A percentile compares a stretch with the other conserved stretches of the same genome.
phyloP scores from a whole-genome alignment of 2,888 invertebrate species.

The Hydrotaea cyrtoneurina region DNA sequence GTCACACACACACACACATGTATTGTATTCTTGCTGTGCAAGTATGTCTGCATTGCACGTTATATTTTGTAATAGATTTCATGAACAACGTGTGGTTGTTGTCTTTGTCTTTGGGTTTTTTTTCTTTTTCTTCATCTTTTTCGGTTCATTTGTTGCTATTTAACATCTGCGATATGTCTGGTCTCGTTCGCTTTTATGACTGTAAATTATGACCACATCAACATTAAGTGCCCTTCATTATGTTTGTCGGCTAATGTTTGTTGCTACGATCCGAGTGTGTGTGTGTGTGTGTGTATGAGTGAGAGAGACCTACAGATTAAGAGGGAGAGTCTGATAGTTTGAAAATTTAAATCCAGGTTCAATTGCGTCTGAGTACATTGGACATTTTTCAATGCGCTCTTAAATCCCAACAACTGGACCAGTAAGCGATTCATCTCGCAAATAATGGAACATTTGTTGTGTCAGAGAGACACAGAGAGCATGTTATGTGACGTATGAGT shows the following conservation, averaged over 20 bases:
- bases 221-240: constrained; percentile 50
- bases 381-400: too few species aligned
- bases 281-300: neutral
- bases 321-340: too few species aligned
- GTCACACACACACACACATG: neutral
- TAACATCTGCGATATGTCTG: neutral
- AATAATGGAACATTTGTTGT: too few species aligned
- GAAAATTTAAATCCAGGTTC: too few species aligned
- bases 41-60: neutral
- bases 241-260: neutral
- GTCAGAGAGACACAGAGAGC: too few species aligned
- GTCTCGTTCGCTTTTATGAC: neutral
- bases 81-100: neutral
- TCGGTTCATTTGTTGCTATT: neutral
- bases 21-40: too few species aligned
- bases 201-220: constrained; percentile 45
- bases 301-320: too few species aligned
- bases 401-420: too few species aligned
- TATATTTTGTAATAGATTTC: neutral
- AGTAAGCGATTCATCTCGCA: too few species aligned
- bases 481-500: too few species aligned
- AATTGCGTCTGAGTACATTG: too few species aligned
- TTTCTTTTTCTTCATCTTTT: neutral
- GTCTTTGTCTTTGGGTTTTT: neutral
- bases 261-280: neutral